Evolutionary conservation across 2,888 invertebrate genomes (phyloP).

Genomic region (Luperina testacea): DNA sequence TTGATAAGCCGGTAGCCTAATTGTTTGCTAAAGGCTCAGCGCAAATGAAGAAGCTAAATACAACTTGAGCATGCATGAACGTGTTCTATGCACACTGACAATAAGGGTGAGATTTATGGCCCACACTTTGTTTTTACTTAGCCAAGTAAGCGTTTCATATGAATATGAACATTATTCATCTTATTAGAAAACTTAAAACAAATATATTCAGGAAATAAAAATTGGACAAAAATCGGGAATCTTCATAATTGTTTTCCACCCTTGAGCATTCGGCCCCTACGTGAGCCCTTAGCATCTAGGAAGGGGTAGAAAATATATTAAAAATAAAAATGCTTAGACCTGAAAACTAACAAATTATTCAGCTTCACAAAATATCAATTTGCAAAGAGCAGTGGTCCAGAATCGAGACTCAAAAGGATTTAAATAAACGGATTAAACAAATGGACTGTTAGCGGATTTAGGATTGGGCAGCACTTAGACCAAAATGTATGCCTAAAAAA

Average conservation of each 20-base stretch:
- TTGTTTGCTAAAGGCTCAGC: no score
- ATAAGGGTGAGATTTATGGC: no score
- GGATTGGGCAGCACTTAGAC: no score
- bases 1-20: no score
- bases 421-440: not conserved
- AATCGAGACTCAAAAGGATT: not conserved
- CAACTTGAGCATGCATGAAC: no score
- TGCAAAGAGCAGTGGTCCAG: not conserved
- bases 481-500: not conserved
- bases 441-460: not conserved
- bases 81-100: no score
- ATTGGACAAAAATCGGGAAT: not conserved
- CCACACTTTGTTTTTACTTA: no score
- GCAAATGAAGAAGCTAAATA: no score
- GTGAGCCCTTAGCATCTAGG: not conserved
- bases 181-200: not conserved
- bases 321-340: not conserved
- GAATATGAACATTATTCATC: not conserved
- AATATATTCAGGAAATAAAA: not conserved
- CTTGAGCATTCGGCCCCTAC: no score
- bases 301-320: not conserved
- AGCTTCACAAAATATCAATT: not conserved
- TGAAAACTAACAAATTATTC: not conserved
- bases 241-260: no score
- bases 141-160: no score